phyloP scores from a whole-genome alignment of 2,113 vertebrate species.

The Megaceryle torquata region DNA sequence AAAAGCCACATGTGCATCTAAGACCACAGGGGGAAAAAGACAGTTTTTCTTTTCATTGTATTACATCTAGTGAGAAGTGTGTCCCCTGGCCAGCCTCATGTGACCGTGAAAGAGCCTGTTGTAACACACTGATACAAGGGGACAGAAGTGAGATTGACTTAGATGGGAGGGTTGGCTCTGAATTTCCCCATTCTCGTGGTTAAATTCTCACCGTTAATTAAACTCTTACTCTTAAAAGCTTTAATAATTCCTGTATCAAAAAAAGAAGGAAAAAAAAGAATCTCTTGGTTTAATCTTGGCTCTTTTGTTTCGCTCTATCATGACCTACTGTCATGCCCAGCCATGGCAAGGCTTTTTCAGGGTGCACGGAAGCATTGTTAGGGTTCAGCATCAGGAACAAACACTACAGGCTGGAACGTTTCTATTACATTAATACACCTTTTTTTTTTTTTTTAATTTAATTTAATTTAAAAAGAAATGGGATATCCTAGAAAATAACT shows the following conservation, averaged over 20 bases:
- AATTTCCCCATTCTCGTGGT: slow-evolving; percentile 4
- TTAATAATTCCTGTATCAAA: background rate
- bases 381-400: background rate
- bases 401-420: background rate
- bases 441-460: background rate
- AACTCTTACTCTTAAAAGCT: background rate
- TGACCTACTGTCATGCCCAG: background rate
- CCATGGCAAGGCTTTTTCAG: background rate
- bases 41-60: slow-evolving; percentile 65
- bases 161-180: background rate
- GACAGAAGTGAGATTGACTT: slow-evolving; percentile 47
- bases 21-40: slow-evolving; percentile 65
- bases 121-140: slow-evolving; percentile 6
- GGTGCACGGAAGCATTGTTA: background rate
- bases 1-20: slow-evolving; percentile 68
- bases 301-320: background rate
- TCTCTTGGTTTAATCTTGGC: background rate
- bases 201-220: background rate
- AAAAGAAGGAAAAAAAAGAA: background rate
- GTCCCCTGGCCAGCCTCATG: slow-evolving; percentile 56
- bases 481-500: background rate
- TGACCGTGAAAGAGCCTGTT: slow-evolving; percentile 54
- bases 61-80: slow-evolving; percentile 46
- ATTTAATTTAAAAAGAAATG: background rate
- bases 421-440: background rate